Evolutionary conservation across 2,888 invertebrate genomes (phyloP), one percentile per base, ranked within the genome.

Genomic region (Stenotaenia linearis): DNA sequence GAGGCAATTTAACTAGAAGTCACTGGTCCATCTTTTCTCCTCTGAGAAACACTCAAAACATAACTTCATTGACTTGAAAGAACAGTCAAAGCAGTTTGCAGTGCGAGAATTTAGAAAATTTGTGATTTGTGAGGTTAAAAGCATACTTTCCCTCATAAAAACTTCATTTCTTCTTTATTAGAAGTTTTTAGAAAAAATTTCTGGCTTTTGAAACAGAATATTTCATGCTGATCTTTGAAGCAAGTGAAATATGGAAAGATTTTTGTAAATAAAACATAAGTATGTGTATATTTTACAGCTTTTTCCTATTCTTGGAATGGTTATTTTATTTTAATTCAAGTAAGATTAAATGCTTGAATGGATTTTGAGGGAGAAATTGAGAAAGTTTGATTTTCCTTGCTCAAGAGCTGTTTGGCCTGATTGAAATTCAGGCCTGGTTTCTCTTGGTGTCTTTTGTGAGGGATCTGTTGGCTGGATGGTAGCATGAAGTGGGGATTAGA

Each of bases 1-100:
- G 69, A 69, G 69, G 69, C 69, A 69, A 69, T 69, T 69, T 69
- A 69, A 69, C 69, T 28, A 69, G 69, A 69, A 69, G 69, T 28
- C 69, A 69, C 25, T 69, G 23, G 69, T 28, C 69, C 69, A 69
- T 69, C 25, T 69, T 50, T 69, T 69, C 45, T 28, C 28, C 28
- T 61, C 69, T 69, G 23, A 69, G 69, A 69, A 69, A 69, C 69
- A 69, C 69, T 69, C 69, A 69, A 69, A 69, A 28, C 69, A 69
- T 69, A 69, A 69, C 69, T 69, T 69, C 69, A 69, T 69, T 69
- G 69, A 69, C 69, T 69, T 69, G 69, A 69, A 23, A 28, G 69
- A 69, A 28, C 23, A 69, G 25, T 25, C 23, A 69, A 69, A n/a
- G 69, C 15, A 28, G 25, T 28, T 28, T 61, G 23, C 69, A 10